These are phyloP conservation scores for Lampris megalopsis DNA, from an alignment of 2,113 vertebrate species.

Conservation along the genomic window DNA sequence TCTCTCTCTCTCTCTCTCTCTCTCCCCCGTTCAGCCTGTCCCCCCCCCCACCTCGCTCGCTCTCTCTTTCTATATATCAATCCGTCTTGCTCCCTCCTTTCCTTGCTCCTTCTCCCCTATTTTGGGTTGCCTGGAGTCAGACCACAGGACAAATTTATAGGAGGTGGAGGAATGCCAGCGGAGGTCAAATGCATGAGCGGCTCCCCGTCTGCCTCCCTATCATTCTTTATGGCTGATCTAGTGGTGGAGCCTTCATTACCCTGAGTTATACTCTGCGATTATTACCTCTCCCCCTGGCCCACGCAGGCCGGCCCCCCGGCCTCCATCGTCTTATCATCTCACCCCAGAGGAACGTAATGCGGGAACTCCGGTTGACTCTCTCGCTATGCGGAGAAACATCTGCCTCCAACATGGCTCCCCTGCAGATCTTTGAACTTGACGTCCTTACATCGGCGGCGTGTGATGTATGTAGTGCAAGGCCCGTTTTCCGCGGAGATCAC, in stretches of 20 bases:
- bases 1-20: slow-evolving; percentile 43
- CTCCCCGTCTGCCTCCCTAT: slow-evolving; percentile 71
- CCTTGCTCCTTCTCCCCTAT: slow-evolving; percentile 13
- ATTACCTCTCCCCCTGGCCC: slow-evolving; percentile 74
- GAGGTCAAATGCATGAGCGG: slow-evolving; percentile 74
- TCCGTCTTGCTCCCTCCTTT: slow-evolving; percentile 40
- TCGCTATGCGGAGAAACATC: slow-evolving; percentile 71
- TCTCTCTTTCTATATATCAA: slow-evolving; percentile 46
- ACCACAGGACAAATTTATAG: slow-evolving; percentile 71
- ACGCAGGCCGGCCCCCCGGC: slow-evolving; percentile 60
- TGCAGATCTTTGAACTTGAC: slow-evolving; percentile 73
- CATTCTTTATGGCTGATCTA: slow-evolving; percentile 79
- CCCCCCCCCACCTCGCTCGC: neutral
- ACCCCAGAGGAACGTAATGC: slow-evolving; percentile 68
- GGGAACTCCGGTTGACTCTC: slow-evolving; percentile 20
- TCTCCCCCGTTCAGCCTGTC: slow-evolving; percentile 29
- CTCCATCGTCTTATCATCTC: slow-evolving; percentile 76
- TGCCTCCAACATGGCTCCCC: slow-evolving; percentile 73
- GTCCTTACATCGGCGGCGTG: slow-evolving; percentile 44
- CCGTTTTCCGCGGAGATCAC: slow-evolving; percentile 38
- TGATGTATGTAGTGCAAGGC: slow-evolving; percentile 59
- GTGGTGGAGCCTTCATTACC: slow-evolving; percentile 79
- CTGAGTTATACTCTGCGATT: slow-evolving; percentile 76
- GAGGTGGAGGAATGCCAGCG: slow-evolving; percentile 72
- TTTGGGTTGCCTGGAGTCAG: slow-evolving; percentile 47